A percentile compares a stretch with the other conserved stretches of the same genome.
Conservation (phyloP, 2,113 vertebrate species). For the Isurus oxyrinchus region DNA sequence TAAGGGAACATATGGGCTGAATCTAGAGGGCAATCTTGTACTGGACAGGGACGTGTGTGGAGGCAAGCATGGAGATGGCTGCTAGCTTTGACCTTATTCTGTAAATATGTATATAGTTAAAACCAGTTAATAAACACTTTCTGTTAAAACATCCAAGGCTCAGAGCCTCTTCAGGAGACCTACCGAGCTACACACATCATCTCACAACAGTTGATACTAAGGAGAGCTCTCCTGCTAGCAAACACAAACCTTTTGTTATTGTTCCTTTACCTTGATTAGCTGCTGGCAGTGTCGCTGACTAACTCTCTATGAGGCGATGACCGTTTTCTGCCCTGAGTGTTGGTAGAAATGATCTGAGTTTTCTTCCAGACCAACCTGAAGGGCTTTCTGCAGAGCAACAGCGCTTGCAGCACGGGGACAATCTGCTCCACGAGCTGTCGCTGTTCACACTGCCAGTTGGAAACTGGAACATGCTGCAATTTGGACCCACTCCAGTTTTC, state of each 20-base stretch:
- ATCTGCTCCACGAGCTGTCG: neutral
- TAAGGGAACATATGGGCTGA: too few relatives aligned
- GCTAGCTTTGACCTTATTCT: too few relatives aligned
- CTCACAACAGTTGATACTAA: neutral
- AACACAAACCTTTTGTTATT: neutral
- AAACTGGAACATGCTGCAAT: neutral
- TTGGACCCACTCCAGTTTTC: neutral
- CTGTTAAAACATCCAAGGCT: too few relatives aligned
- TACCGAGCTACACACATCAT: too few relatives aligned
- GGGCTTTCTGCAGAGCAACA: neutral
- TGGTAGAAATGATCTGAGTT: neutral
- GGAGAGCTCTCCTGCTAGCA: neutral
- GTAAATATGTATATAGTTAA: too few relatives aligned
- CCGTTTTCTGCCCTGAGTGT: neutral
- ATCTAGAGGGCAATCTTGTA: too few relatives aligned
- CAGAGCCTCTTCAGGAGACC: too few relatives aligned
- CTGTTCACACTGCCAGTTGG: neutral
- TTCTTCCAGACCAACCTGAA: neutral
- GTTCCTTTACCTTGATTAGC: neutral
- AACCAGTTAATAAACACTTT: too few relatives aligned
- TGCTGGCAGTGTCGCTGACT: too few relatives aligned
- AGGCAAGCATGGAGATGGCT: too few relatives aligned
- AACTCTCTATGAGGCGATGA: neutral
- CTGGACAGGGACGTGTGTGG: too few relatives aligned
- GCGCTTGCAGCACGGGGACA: neutral